Evolutionary conservation across 2,888 invertebrate genomes (phyloP).

Genomic region (Cecidostiba fungosa): DNA sequence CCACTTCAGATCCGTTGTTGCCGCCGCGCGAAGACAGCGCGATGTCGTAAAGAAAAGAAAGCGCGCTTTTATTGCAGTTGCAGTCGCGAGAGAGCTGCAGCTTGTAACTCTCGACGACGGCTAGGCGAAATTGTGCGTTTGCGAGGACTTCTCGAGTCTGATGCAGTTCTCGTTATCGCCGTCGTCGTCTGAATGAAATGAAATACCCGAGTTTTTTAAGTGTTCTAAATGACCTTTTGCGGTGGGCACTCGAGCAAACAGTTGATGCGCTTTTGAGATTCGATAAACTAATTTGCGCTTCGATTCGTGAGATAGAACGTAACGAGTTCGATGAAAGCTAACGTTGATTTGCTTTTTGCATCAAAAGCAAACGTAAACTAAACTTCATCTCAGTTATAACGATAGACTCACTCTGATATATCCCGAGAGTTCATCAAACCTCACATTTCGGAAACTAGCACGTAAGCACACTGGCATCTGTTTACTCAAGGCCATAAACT

Average conservation of each 20-base stretch:
- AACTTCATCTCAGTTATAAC: background rate
- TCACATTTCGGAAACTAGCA: background rate
- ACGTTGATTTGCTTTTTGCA: background rate
- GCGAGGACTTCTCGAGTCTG: background rate
- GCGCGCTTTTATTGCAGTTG: constrained; percentile 21
- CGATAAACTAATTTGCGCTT: background rate
- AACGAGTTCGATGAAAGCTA: background rate
- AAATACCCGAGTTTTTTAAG: background rate
- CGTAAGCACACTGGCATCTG: constrained; percentile 7
- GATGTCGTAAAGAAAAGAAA: constrained; percentile 23
- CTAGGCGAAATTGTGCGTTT: background rate
- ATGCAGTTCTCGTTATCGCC: background rate
- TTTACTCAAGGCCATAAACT: background rate
- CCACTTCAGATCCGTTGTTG: constrained; percentile 15
- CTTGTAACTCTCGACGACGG: background rate
- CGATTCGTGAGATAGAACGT: background rate
- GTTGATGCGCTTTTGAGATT: constrained; percentile 9
- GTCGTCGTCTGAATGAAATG: background rate
- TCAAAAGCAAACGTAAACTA: background rate
- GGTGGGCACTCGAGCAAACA: background rate
- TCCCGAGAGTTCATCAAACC: background rate
- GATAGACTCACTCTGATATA: background rate
- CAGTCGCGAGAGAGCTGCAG: background rate
- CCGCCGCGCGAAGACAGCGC: constrained; percentile 2
- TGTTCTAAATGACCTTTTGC: background rate